Evolutionary conservation across 2,888 invertebrate species (phyloP).

Genomic region (Anodontia alba): DNA sequence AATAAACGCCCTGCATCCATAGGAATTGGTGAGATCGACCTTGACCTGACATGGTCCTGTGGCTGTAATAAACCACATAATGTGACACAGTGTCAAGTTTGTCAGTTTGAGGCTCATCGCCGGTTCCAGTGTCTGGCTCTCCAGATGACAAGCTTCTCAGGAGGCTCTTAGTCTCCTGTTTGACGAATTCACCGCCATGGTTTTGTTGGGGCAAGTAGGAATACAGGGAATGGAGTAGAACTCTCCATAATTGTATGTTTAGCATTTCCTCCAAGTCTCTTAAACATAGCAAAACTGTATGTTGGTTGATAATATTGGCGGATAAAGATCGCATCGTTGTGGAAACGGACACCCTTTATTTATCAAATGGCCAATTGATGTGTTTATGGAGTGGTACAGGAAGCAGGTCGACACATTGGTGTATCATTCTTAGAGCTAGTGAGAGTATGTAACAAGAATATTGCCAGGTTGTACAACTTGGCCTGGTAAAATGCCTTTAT

Average conservation of each 20-base stretch:
- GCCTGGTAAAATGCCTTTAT: background rate
- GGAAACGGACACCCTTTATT: no score
- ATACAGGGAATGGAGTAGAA: background rate
- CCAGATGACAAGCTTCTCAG: background rate
- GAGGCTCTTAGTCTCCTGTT: background rate
- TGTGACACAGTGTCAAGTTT: background rate
- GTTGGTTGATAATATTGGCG: no score
- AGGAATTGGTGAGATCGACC: background rate
- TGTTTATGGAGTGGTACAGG: no score
- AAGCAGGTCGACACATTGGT: background rate
- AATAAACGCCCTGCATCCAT: background rate
- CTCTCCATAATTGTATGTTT: background rate
- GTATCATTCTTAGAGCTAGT: background rate
- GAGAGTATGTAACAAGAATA: background rate
- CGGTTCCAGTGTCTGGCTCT: background rate
- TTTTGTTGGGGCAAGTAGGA: background rate
- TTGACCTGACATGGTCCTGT: background rate
- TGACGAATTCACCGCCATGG: background rate
- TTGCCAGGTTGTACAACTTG: slow-evolving; percentile 1
- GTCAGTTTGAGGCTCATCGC: no score
- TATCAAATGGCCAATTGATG: no score
- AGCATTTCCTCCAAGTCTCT: background rate
- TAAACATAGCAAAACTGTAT: no score
- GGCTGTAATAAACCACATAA: background rate
- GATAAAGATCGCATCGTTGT: no score